These are phyloP conservation scores for Heliconius melpomene DNA, from an alignment of 1,140 invertebrate genomes.

Conservation along the genomic window DNA sequence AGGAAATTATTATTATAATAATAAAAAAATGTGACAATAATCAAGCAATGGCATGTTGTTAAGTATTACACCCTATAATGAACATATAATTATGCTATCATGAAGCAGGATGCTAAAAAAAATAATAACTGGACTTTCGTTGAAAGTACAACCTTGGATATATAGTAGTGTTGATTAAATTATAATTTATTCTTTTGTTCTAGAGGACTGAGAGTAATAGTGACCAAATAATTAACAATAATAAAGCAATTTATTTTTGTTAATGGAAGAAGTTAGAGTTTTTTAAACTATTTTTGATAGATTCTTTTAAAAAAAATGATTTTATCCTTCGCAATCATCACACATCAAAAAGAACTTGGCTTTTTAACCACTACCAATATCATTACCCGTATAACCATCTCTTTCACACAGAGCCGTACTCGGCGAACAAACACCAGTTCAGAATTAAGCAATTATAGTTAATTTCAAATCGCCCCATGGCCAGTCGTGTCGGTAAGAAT, in stretches of 20 bases:
- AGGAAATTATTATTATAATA: neutral
- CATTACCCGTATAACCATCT: constrained; percentile 48
- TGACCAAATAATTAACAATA: too few species aligned
- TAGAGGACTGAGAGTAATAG: too few species aligned
- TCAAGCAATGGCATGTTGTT: neutral
- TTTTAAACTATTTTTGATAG: too few species aligned
- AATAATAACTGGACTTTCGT: too few species aligned
- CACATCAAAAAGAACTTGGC: constrained; percentile 9
- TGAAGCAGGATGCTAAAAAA: neutral
- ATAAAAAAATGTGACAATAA: neutral
- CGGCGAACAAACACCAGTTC: constrained; percentile 69
- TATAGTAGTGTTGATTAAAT: too few species aligned
- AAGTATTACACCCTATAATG: neutral
- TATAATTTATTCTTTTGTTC: neutral
- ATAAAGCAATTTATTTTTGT: too few species aligned
- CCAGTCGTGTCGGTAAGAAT: constrained; percentile 68
- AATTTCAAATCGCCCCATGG: constrained; percentile 74
- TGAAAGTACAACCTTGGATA: too few species aligned
- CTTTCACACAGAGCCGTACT: constrained; percentile 56
- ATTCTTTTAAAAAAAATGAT: neutral
- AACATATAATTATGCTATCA: constrained; percentile 1
- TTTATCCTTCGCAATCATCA: neutral
- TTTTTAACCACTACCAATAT: constrained; percentile 17
- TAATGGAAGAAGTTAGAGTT: too few species aligned
- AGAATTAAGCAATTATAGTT: constrained; percentile 80